These are phyloP conservation scores for Athene noctua DNA, from an alignment of 2,113 vertebrate genomes.

Conservation along the genomic window DNA sequence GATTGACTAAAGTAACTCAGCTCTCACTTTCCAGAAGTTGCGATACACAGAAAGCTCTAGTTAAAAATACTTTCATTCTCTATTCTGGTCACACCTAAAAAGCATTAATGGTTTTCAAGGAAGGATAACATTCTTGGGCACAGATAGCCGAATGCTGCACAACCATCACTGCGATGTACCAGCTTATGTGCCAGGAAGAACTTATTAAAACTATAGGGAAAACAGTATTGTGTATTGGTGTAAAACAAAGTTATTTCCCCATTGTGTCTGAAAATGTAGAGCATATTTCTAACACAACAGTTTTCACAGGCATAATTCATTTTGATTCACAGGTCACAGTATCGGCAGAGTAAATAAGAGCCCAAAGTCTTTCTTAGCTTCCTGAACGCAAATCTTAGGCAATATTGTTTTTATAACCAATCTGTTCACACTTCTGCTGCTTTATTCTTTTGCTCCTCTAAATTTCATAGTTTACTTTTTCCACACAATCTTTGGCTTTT, in stretches of 20 bases:
- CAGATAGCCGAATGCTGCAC: not conserved
- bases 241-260: not conserved
- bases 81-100: not conserved
- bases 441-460: not conserved
- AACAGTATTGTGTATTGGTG: not conserved
- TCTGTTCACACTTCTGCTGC: slow-evolving; percentile 5
- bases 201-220: not conserved
- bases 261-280: not conserved
- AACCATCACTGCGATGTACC: not conserved
- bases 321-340: slow-evolving; percentile 12
- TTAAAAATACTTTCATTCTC: not conserved
- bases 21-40: not conserved
- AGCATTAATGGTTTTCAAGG: not conserved
- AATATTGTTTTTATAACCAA: slow-evolving; percentile 29
- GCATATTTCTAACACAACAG: not conserved
- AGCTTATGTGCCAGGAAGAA: not conserved
- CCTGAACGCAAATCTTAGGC: not conserved
- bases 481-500: not conserved
- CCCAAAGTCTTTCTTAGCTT: not conserved
- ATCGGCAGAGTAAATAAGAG: not conserved
- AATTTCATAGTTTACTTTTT: not conserved
- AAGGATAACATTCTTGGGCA: not conserved
- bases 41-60: not conserved
- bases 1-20: not conserved
- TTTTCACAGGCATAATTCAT: not conserved